Base-by-base conservation (phyloP, 1,140 invertebrate genomes). In the Diachasmimorpha longicaudata region DNA sequence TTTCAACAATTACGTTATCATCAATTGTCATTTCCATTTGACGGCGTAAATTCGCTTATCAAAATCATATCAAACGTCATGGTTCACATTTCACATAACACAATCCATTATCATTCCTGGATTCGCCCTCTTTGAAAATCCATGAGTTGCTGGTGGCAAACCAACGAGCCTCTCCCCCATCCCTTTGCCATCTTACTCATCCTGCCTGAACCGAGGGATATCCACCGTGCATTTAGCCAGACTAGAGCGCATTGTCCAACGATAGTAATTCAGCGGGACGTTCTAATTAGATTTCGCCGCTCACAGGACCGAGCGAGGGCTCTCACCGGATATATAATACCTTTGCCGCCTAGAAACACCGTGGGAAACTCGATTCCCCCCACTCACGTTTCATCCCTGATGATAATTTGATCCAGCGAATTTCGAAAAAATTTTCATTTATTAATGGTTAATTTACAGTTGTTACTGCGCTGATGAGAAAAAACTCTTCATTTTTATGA, bases 211-310 rank as follows among this genome's bases (percentile, higher is more conserved):
- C 58, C 39, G 13, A 23, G 8, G 23, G 58, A 25, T 23, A 25
- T 25, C 23, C 58, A 25, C 5, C 58, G 48, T 21, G 37, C 67
- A 75, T 75, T 75, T 75, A 21, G 67, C 39, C 48, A 21, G 46
- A 42, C 46, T 70, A 25, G 39, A 66, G 73, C 69, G 58, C 72
- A 73, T 72, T 79, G 74, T 76, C 70, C 77, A 71, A 70, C 70
- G 55, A 67, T 44, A 73, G 76, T 81, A 77, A 78, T 79, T 77
- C 76, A 80, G 44, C 77, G 77, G 67, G 79, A 71, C 72, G 72
- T 77, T 75, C 70, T 79, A 79, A 78, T 76, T 74, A 81, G 78
- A 78, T 79, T 74, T 80, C 23, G 63, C 66, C 69, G 70, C 72
- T 70, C 14, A 68, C 21, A 72, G 23, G 46, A 48, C 46, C n/a